Evolutionary conservation across 2,888 invertebrate genomes (phyloP).

Genomic region (Dinocampus coccinellae): DNA sequence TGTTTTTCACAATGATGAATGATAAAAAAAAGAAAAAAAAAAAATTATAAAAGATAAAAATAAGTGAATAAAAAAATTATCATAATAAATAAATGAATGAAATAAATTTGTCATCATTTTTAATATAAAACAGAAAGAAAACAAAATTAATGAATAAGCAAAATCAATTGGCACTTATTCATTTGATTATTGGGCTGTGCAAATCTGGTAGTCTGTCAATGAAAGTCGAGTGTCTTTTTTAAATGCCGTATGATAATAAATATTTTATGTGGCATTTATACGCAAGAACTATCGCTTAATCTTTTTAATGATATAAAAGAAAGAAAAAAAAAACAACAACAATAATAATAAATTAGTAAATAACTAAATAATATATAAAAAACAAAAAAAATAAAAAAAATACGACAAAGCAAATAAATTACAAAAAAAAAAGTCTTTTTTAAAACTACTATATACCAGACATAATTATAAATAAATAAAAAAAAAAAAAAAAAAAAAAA

Average conservation of each 20-base stretch:
- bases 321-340: constrained; percentile 38
- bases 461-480: constrained; percentile 24
- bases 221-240: constrained; percentile 37
- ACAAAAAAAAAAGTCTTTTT: background rate
- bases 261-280: background rate
- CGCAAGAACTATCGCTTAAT: constrained; percentile 23
- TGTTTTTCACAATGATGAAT: constrained; percentile 3
- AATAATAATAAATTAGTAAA: constrained; percentile 32
- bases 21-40: background rate
- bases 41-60: no score
- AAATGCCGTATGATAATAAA: background rate
- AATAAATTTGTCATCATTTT: background rate
- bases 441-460: constrained; percentile 13
- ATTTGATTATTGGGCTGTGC: constrained; percentile 63
- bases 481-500: constrained; percentile 13
- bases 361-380: constrained; percentile 37
- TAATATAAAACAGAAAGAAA: background rate
- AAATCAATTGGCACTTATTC: background rate
- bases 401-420: constrained; percentile 35
- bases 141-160: constrained; percentile 7
- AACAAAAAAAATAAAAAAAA: constrained; percentile 2
- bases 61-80: background rate
- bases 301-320: constrained; percentile 23
- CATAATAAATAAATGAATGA: background rate
- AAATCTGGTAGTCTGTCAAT: constrained; percentile 64